phyloP scores from a whole-genome alignment of 2,113 vertebrate species.

The Hymenochirus boettgeri region DNA sequence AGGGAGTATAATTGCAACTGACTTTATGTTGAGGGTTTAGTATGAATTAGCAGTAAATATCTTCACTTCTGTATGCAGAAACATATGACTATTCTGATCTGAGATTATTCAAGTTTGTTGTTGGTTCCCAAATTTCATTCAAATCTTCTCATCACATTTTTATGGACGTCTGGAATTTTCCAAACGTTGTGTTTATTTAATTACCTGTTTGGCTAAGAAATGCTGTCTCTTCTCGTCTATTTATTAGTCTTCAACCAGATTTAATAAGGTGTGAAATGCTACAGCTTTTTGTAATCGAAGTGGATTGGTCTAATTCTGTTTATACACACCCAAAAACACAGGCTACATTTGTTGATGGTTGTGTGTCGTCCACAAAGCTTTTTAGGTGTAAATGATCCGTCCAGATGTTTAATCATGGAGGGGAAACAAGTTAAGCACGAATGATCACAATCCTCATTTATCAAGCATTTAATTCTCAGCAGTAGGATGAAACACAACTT shows the following conservation, averaged over 20 bases:
- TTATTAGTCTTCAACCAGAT: slow-evolving; percentile 18
- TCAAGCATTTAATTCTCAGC: slow-evolving; percentile 58
- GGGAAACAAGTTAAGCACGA: slow-evolving; percentile 54
- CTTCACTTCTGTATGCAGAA: too few species aligned
- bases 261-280: slow-evolving; percentile 19
- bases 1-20: too few species aligned
- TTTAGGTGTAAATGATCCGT: slow-evolving; percentile 57
- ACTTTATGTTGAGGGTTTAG: too few species aligned
- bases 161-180: neutral
- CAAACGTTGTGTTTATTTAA: neutral
- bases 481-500: slow-evolving; percentile 41
- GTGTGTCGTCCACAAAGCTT: slow-evolving; percentile 50
- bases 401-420: slow-evolving; percentile 57
- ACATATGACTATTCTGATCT: too few species aligned
- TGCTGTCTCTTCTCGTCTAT: neutral
- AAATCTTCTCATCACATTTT: neutral
- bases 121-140: too few species aligned
- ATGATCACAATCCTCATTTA: slow-evolving; percentile 53
- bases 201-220: slow-evolving; percentile 8
- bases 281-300: slow-evolving; percentile 9
- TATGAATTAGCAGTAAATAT: too few species aligned
- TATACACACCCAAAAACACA: slow-evolving; percentile 38
- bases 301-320: slow-evolving; percentile 43
- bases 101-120: too few species aligned
- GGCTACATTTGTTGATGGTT: slow-evolving; percentile 46